These are phyloP conservation scores for Tineola bisselliella DNA, from an alignment of 2,888 invertebrate species.

Conservation along the genomic window DNA sequence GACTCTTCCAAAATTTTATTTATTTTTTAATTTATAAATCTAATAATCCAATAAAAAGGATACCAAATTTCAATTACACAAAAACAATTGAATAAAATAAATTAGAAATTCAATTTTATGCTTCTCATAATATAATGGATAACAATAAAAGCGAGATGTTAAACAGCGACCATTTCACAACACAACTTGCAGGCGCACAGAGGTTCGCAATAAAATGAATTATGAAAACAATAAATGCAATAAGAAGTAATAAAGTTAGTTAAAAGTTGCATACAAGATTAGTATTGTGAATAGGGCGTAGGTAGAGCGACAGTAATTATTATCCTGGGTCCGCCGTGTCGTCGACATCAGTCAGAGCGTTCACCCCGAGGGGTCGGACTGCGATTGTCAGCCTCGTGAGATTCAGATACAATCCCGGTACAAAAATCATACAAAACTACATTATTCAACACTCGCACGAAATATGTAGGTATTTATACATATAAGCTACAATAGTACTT, in stretches of 20 bases:
- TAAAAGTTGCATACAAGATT: background rate
- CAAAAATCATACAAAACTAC: background rate
- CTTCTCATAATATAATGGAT: too few species aligned
- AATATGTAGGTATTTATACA: too few species aligned
- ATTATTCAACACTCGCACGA: background rate
- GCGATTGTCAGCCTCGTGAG: background rate
- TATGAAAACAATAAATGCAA: background rate
- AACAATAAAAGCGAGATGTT: too few species aligned
- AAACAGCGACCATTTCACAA: too few species aligned
- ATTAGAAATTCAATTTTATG: too few species aligned
- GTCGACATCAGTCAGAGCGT: conserved; percentile 60
- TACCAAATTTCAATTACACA: too few species aligned
- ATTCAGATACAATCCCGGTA: conserved; percentile 1
- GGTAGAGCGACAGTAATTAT: conserved; percentile 59
- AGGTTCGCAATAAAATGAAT: background rate
- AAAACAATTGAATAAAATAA: too few species aligned
- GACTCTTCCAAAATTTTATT: too few species aligned
- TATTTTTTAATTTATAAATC: too few species aligned
- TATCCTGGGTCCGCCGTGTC: conserved; percentile 40
- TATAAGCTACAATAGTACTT: too few species aligned
- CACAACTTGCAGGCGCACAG: background rate
- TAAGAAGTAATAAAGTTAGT: background rate
- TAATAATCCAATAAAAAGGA: too few species aligned
- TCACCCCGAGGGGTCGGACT: conserved; percentile 55
- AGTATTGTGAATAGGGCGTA: conserved; percentile 24